Percentiles rank a stretch among this genome's conserved stretches.
Evolutionary conservation across 2,888 invertebrate genomes (phyloP).

Genomic region (Catocala fraxini): DNA sequence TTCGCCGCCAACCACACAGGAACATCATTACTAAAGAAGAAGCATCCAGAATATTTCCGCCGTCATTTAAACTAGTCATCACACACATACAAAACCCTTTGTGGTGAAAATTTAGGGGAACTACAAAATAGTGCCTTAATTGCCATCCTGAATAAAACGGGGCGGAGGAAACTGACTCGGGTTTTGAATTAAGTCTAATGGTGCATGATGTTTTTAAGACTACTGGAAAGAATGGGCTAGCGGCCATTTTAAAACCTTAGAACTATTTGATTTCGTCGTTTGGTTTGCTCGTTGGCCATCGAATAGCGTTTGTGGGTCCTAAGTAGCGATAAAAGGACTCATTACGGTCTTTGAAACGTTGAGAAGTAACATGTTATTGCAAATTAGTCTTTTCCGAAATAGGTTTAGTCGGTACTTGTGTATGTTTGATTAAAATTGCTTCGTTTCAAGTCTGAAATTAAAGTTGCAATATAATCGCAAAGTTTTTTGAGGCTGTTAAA

Average conservation of each 20-base stretch:
- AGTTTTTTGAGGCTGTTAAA: too few species aligned
- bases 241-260: slow-evolving; percentile 6
- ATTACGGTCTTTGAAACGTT: slow-evolving; percentile 2
- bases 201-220: slow-evolving; percentile 38
- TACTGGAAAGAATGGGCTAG: slow-evolving; percentile 25
- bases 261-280: slow-evolving; percentile 12
- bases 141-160: slow-evolving; percentile 26
- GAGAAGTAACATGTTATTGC: slow-evolving; percentile 4
- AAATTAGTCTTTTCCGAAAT: slow-evolving; percentile 1
- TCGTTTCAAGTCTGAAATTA: neutral
- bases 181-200: slow-evolving; percentile 47
- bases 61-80: slow-evolving; percentile 19
- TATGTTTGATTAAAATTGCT: neutral
- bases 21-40: slow-evolving; percentile 8
- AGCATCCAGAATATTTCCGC: slow-evolving; percentile 13
- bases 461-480: too few species aligned
- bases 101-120: slow-evolving; percentile 45
- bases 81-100: slow-evolving; percentile 33
- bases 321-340: slow-evolving; percentile 6
- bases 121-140: slow-evolving; percentile 50
- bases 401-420: neutral
- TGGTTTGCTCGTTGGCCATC: neutral
- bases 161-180: slow-evolving; percentile 20
- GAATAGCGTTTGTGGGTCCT: slow-evolving; percentile 4
- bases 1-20: neutral